phyloP scores from a whole-genome alignment of 2,113 vertebrate species.

The Martes martes region DNA sequence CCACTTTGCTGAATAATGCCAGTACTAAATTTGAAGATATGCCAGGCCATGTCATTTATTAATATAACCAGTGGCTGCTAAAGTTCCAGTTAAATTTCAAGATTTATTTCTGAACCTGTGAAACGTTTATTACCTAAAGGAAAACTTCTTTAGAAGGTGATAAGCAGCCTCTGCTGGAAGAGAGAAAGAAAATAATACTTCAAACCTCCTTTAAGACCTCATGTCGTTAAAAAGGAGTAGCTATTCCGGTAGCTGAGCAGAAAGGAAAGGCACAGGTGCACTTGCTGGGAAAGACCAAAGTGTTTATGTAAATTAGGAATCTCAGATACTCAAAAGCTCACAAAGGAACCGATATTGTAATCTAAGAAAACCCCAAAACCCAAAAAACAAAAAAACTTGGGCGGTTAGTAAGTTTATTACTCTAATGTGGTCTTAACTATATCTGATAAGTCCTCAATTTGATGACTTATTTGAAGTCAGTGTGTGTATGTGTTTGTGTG shows the following conservation, averaged over 20 bases:
- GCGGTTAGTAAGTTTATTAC: background rate
- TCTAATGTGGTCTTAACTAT: background rate
- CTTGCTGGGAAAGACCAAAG: background rate
- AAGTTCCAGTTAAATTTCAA: background rate
- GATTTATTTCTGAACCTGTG: background rate
- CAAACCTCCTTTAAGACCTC: background rate
- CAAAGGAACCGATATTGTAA: background rate
- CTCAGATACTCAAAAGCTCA: background rate
- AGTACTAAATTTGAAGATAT: background rate
- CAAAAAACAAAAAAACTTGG: background rate
- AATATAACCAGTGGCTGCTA: background rate
- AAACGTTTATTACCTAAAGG: constrained; percentile 34
- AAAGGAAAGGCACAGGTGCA: constrained; percentile 41
- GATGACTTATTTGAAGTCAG: background rate
- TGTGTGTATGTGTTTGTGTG: background rate
- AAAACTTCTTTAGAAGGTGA: background rate
- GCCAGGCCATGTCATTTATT: background rate
- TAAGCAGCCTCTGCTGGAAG: background rate
- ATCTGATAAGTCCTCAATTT: background rate
- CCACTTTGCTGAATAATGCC: background rate
- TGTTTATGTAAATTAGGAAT: constrained; percentile 30
- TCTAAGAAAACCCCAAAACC: background rate
- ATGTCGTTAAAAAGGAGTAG: background rate
- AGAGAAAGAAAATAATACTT: background rate
- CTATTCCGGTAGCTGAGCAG: constrained; percentile 31